Evolutionary conservation across 1,140 invertebrate genomes (phyloP).

Genomic region (Cecropterus lyciades): DNA sequence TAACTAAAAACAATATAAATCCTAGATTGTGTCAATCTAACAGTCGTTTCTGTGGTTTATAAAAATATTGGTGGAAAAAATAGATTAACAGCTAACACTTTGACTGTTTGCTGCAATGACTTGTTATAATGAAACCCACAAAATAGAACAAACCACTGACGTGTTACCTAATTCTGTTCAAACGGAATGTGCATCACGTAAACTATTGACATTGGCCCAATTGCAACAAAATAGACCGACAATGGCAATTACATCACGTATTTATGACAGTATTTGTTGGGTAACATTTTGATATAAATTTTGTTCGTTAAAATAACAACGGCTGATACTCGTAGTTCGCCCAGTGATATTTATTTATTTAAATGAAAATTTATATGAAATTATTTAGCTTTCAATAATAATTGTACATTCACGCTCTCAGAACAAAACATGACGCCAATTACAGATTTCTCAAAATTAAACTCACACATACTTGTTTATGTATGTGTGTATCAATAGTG

Average conservation of each 20-base stretch:
- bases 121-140: not conserved
- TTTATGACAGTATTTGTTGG: constrained; percentile 3
- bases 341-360: not conserved
- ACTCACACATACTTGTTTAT: too few relatives aligned
- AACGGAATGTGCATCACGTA: not conserved
- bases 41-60: too few relatives aligned
- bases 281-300: not conserved
- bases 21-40: too few relatives aligned
- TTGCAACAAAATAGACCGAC: constrained; percentile 9
- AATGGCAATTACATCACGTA: constrained; percentile 9
- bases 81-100: too few relatives aligned
- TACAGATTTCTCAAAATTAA: too few relatives aligned
- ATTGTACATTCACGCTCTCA: too few relatives aligned
- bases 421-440: too few relatives aligned
- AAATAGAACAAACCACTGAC: not conserved
- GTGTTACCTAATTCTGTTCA: not conserved
- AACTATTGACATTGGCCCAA: constrained; percentile 14
- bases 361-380: not conserved
- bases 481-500: too few relatives aligned
- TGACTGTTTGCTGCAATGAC: too few relatives aligned
- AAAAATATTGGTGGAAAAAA: too few relatives aligned
- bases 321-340: not conserved
- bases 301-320: not conserved
- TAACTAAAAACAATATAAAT: too few relatives aligned
- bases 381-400: too few relatives aligned